These are phyloP conservation scores for Chascanopsetta lugubris DNA, from an alignment of 2,113 vertebrate species.

Conservation along the genomic window DNA sequence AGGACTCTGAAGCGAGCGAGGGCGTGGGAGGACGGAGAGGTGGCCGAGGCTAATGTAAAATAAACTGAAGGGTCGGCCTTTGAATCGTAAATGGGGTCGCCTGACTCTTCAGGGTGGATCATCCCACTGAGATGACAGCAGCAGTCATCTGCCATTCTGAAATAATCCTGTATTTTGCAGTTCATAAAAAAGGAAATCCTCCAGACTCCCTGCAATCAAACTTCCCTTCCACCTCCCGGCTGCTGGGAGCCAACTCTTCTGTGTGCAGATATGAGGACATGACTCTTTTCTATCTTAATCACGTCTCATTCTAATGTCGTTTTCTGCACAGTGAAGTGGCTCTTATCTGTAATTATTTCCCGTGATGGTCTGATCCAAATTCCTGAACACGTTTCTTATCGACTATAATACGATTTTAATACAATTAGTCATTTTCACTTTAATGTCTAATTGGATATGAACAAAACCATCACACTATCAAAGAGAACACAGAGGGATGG, in stretches of 20 bases:
- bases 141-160: neutral
- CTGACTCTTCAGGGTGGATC: constrained; percentile 29
- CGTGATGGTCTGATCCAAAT: neutral
- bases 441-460: neutral
- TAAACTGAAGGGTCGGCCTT: neutral
- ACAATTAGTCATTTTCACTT: neutral
- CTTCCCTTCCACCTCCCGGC: constrained; percentile 10
- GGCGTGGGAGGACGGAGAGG: neutral
- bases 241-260: constrained; percentile 3
- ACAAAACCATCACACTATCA: neutral
- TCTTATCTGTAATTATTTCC: constrained; percentile 1
- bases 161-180: neutral
- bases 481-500: too few relatives aligned
- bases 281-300: neutral
- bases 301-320: neutral
- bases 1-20: constrained; percentile 9
- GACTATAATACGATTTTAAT: neutral
- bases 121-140: constrained; percentile 11
- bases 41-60: neutral
- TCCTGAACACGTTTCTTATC: neutral
- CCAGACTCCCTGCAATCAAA: neutral
- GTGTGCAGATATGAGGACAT: neutral
- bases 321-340: neutral
- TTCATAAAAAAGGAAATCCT: neutral
- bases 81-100: constrained; percentile 13